Evolutionary conservation across 2,888 invertebrate genomes (phyloP), one percentile per base, ranked within the genome.

Genomic region (Thalpophila matura): DNA sequence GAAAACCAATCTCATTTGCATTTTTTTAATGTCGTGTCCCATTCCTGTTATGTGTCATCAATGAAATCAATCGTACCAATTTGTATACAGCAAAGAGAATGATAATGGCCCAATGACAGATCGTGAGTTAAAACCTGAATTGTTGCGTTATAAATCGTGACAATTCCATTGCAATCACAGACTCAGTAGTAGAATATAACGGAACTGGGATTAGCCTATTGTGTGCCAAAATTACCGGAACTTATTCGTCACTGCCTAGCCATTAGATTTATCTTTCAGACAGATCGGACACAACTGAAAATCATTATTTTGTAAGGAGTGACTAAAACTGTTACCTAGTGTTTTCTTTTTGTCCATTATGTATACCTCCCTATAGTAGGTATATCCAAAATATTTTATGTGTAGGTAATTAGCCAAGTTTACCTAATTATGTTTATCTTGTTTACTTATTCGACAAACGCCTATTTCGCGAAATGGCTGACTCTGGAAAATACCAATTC

Each of bases 1-100:
- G 24, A 27, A 31, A 53, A 42, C 12, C 35, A 53, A 53, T 70
- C 22, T 66, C n/a, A 53, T 70, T 66, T 53, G 31, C 53, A 43
- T 61, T 69, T 38, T n/a, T 42, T 12, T 27, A 33, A 10, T 60
- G 12, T 55, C 24, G 12, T 29, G 31, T 59, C 31, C 16, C 22
- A 43, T 35, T 27, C 26, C 14, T 27, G 16, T 43, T 35, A 51
- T 16, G 29, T 51, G 40, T 29, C 16, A 29, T 33, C n/a, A 67
- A 22, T 31, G 10, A 7, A 69, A 61, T 46, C 35, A 42, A 31
- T 66, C 18, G 18, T 20, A 20, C 16, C 16, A 26, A 16, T 7
- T 12, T 18, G 29, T 29, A 4, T n/a, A 22, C 18, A 24, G 38
- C 7, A 2, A 31, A 7, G 14, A 42, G 33, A 56, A 43, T 31